phyloP scores from a whole-genome alignment of 1,140 invertebrate genomes.

The Palaemon carinicauda region DNA sequence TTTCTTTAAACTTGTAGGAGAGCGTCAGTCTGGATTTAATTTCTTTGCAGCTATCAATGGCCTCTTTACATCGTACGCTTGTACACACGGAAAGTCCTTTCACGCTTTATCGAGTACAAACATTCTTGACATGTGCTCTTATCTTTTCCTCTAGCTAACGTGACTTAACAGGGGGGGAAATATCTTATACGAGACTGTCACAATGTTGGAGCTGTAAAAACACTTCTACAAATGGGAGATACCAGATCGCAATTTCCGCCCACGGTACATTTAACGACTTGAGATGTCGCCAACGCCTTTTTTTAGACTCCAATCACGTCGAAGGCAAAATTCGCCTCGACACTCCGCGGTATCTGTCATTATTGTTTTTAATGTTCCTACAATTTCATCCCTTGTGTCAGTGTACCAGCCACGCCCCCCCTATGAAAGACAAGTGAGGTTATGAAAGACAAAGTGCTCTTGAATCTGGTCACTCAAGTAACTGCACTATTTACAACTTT shows the following conservation, averaged over 20 bases:
- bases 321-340: too few species aligned
- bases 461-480: conserved; percentile 24
- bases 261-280: too few species aligned
- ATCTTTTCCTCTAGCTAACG: neutral
- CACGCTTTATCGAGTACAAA: conserved; percentile 22
- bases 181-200: conserved; percentile 44
- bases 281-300: too few species aligned
- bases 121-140: conserved; percentile 35
- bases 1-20: too few species aligned
- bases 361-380: too few species aligned
- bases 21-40: too few species aligned
- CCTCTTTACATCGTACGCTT: too few species aligned
- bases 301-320: neutral
- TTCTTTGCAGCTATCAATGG: too few species aligned
- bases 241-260: neutral
- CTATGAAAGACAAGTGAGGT: conserved; percentile 55
- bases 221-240: neutral
- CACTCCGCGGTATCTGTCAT: too few species aligned
- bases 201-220: conserved; percentile 49
- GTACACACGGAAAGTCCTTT: neutral
- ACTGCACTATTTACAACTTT: neutral
- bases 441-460: conserved; percentile 57
- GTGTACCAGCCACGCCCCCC: conserved; percentile 50
- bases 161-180: conserved; percentile 11
- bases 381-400: conserved; percentile 35